Base-by-base conservation (phyloP, 2,888 invertebrate species). In the Abrostola triplasia region DNA sequence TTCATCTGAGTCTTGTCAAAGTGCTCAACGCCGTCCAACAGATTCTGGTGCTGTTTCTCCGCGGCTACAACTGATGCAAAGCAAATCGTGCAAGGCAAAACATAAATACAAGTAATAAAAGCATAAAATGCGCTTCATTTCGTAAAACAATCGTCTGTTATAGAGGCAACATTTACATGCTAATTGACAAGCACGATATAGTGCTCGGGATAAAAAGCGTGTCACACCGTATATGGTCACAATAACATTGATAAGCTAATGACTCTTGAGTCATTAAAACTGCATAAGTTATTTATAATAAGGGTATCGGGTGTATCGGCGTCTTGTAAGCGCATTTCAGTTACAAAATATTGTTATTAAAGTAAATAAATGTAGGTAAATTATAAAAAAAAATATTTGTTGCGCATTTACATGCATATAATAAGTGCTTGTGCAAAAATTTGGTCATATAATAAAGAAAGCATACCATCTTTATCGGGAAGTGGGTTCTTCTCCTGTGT, bases 401-500 rank as follows among this genome's bases (percentile, higher is more conserved):
- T 59, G 56, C 63, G 65, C 55, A 67, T 65, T 52, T 62, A 61
- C 79, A 79, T 76, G 77, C 79, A 36, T 44, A 57, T 9, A 63
- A 6, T 13, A 50, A 35, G 61, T 72, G 64, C 54, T 56, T 13
- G 56, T 64, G 52, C 51, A 63, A 64, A 73, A 62, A 53, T 54
- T 5, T 13, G 38, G 12, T 50, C 13, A 6, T 38, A 54, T 41
- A 49, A 50, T 57, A 49, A 37, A 40, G 41, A 59, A 67, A 59
- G 57, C 83, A 88, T 95, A 98, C 99, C 98, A 95, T 98, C 97
- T 96, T 98, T 98, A 89, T 98, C 98, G 51, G 99, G 99, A 85
- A 99, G 96, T 59, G 98, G 97, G 91, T 98, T 98, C 94, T 98
- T 99, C 90, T 98, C 98, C 84, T 97, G 96, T 65, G 98, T 98